A percentile compares a stretch with the other conserved stretches of the same genome.
Conservation (phyloP, 2,888 invertebrate genomes). For the Phania funesta region DNA sequence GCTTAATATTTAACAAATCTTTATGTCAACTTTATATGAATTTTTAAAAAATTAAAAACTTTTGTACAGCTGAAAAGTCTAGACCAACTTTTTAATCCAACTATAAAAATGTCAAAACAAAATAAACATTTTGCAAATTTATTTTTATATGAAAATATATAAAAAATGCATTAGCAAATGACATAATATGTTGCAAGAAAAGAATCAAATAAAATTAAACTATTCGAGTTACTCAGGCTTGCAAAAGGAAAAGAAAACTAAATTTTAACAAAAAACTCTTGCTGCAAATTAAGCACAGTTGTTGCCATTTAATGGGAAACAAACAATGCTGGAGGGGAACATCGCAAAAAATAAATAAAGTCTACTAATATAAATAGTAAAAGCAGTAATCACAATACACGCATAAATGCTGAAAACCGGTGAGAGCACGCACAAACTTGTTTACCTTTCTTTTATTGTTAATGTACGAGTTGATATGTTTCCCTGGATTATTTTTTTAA, state of each 20-base stretch:
- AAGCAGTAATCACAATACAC: constrained; percentile 15
- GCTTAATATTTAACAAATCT: neutral
- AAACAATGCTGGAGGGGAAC: neutral
- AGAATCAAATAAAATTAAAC: constrained; percentile 2
- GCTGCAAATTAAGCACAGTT: constrained; percentile 56
- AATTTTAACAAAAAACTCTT: constrained; percentile 20
- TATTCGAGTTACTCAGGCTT: neutral
- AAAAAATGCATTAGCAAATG: constrained; percentile 37
- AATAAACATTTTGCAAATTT: neutral
- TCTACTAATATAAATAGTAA: constrained; percentile 1
- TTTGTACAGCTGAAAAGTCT: constrained; percentile 47
- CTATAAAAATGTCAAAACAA: constrained; percentile 38
- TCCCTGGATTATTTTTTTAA: neutral
- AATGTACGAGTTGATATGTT: neutral
- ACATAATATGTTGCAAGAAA: constrained; percentile 6
- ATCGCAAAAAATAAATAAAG: neutral
- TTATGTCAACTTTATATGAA: neutral
- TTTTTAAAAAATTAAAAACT: constrained; percentile 45
- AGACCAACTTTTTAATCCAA: constrained; percentile 59
- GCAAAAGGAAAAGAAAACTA: neutral
- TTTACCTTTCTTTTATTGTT: constrained; percentile 8
- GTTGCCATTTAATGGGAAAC: constrained; percentile 36
- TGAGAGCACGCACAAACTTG: constrained; percentile 45
- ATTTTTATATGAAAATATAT: neutral
- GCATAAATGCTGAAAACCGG: constrained; percentile 2